Percentiles rank a stretch among this genome's conserved stretches.
These are phyloP conservation scores for Delichon dasypus DNA, from an alignment of 2,797 vertebrate genomes.

Conservation along the genomic window DNA sequence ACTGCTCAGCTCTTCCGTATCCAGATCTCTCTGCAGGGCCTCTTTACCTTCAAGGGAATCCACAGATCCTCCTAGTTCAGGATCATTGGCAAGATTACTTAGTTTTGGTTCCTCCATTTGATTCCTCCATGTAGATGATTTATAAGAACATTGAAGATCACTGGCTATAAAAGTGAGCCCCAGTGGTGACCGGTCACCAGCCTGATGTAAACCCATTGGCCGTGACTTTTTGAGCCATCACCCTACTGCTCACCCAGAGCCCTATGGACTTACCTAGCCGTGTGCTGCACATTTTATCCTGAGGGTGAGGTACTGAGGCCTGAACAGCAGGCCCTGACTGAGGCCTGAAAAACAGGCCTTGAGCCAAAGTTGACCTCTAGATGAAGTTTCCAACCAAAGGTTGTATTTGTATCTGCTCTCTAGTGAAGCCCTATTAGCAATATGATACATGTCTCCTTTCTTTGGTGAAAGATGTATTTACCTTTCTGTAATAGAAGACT, in stretches of 20 bases:
- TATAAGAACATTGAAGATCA: neutral
- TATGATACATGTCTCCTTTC: neutral
- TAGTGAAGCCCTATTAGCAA: neutral
- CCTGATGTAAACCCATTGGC: neutral
- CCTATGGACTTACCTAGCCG: neutral
- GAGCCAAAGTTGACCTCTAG: neutral
- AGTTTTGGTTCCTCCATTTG: neutral
- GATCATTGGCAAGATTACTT: neutral
- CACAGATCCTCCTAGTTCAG: neutral
- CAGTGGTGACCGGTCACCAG: neutral
- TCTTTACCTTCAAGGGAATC: neutral
- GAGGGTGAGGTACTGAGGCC: neutral
- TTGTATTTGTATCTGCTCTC: neutral
- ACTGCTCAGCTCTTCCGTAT: neutral
- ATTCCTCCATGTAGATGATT: neutral
- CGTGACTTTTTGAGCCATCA: neutral
- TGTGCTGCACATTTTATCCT: neutral
- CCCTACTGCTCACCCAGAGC: neutral
- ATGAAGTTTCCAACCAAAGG: neutral
- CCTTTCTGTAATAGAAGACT: no score
- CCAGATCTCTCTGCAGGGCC: neutral
- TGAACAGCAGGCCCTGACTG: neutral
- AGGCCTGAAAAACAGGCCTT: neutral
- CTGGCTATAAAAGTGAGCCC: neutral
- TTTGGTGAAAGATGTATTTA: neutral